phyloP scores from a whole-genome alignment of 1,140 invertebrate species.

The Nomia melanderi region DNA sequence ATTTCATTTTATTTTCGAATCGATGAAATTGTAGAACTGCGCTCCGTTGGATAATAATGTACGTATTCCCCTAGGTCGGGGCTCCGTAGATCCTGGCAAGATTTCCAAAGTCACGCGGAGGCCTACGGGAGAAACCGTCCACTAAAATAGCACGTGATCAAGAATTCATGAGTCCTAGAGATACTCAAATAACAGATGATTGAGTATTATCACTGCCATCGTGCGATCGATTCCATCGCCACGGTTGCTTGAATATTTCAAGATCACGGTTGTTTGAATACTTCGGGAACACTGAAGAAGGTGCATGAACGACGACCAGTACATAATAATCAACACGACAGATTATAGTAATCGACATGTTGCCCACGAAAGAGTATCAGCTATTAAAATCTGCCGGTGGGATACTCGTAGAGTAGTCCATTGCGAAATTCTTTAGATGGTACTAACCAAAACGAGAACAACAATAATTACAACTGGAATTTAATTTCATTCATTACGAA shows the following conservation, averaged over 20 bases:
- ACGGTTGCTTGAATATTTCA: not conserved
- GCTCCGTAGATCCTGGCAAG: not conserved
- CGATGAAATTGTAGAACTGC: slow-evolving; percentile 25
- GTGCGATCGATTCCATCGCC: not conserved
- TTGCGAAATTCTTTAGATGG: too few species aligned
- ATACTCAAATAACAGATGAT: slow-evolving; percentile 29
- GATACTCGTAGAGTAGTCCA: too few species aligned
- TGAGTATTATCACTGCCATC: slow-evolving; percentile 10
- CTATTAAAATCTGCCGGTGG: too few species aligned
- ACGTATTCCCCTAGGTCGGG: not conserved
- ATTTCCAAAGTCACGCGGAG: slow-evolving; percentile 12
- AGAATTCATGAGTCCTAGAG: slow-evolving; percentile 38
- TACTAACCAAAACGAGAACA: too few species aligned
- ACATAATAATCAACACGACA: too few species aligned
- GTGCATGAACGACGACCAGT: too few species aligned
- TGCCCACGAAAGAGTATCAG: too few species aligned
- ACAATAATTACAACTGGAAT: too few species aligned
- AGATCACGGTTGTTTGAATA: not conserved
- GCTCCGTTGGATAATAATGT: slow-evolving; percentile 27
- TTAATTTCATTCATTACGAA: too few species aligned
- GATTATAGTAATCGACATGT: too few species aligned
- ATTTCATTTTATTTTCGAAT: not conserved
- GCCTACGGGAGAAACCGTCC: slow-evolving; percentile 23
- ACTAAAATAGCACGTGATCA: slow-evolving; percentile 45
- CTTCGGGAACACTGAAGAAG: too few species aligned